Evolutionary conservation across 2,888 invertebrate genomes (phyloP), one percentile per base, ranked within the genome.

Genomic region (Oxyteleia sp.): DNA sequence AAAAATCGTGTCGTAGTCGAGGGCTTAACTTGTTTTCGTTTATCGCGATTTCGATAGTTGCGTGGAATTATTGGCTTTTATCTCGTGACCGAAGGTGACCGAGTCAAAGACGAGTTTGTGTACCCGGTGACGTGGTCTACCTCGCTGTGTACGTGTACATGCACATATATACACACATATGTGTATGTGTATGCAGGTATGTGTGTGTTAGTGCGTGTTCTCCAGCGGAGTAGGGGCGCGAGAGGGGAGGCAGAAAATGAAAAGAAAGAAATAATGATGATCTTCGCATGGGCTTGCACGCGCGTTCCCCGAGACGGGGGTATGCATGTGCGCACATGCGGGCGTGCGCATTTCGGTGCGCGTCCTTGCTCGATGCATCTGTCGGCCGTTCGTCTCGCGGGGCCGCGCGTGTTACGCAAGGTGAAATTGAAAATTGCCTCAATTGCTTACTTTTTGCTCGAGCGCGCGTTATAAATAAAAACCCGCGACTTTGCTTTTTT

Each of bases 361-460:
- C 82, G 83, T 74, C 83, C 83, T 83, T 83, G 83, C 32, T 63
- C 74, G 74, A 32, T 74, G 74, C 83, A 83, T 83, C 78, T 78
- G 83, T 74, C 79, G 57, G 38, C 18, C 38, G 57, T 38, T 38
- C 57, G 57, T 57, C 57, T 57, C 57, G 26, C 26, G 26, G 51
- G 26, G 26, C 23, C 16, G 76, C 72, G 71, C 71, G 71, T 61
- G 83, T 83, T 83, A 79, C 69, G 79, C 74, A 83, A 83, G 79
- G 68, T 79, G 63, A 83, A 83, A 83, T 82, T 82, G 38, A 61
- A 69, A 61, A 69, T 81, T 38, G 66, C 11, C 61, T 43, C 45
- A 29, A 45, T 68, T 49, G 35, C 43, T 45, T 38, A 13, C 26
- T 80, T 74, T 72, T 80, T 72, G n/a, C n/a, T n/a, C n/a, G n/a